Evolutionary conservation across 37 sponge, comb jelly and placozoan genomes (phyloP).

Genomic region (Corticium candelabrum): DNA sequence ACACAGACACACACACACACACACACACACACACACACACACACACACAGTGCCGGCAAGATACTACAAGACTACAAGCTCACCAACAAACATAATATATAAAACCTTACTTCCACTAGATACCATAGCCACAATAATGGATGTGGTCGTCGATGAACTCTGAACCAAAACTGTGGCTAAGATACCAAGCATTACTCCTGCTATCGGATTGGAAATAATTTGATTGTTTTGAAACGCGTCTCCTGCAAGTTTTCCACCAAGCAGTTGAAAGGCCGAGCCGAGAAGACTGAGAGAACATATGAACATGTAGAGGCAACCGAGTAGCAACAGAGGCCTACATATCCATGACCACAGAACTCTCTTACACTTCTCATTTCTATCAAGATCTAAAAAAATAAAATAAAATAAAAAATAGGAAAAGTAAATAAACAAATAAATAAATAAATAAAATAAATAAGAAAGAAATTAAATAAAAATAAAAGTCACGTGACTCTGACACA

Average conservation of each 20-base stretch:
- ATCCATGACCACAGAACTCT: neutral
- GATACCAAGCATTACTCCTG: constrained; percentile 35
- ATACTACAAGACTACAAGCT: no score
- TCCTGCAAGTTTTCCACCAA: constrained; percentile 39
- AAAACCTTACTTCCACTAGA: constrained; percentile 29
- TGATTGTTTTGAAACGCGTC: constrained; percentile 19
- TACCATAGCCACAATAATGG: constrained; percentile 34
- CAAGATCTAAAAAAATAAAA: constrained; percentile 2
- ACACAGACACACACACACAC: no score
- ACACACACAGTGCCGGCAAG: no score
- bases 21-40: no score
- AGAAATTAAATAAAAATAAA: no score
- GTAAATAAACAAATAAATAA: no score
- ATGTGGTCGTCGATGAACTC: constrained; percentile 32
- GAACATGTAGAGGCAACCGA: constrained; percentile 32
- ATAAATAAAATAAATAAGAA: no score
- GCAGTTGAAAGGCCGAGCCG: constrained; percentile 28
- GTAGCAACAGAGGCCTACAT: neutral
- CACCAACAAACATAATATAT: no score
- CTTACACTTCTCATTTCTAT: neutral
- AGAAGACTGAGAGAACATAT: constrained; percentile 28
- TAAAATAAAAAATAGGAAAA: neutral
- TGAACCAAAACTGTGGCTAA: constrained; percentile 35
- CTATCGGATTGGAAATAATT: constrained; percentile 28
- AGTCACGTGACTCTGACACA: no score